Evolutionary conservation across 2,888 invertebrate species (phyloP), one percentile per base, ranked within the genome.

Genomic region (Aleiodes alternator): DNA sequence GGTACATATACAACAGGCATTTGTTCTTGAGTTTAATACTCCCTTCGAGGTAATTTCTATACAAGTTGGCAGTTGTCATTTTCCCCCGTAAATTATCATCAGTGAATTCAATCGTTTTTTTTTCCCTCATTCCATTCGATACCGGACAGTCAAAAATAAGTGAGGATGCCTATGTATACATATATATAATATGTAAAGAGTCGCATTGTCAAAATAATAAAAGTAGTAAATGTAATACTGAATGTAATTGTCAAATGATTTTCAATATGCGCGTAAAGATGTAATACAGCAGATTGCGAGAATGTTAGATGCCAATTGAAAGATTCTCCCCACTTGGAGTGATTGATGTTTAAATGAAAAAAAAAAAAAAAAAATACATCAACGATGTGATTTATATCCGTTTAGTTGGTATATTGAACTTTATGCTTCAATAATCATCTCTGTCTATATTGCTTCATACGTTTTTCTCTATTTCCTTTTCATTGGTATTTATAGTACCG

Each of bases 1-100:
- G 76, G 73, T 76, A 66, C 72, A 77, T 66, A 72, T 59, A 73
- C n/a, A 73, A 73, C 53, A 71, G 64, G 76, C 72, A 12, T 56
- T 55, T 71, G 16, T 66, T 53, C 12, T 34, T 31, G 70, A 61
- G 12, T 59, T 61, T 34, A 66, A 73, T 75, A 73, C 59, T 23
- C 55, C 48, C 73, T 73, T 59, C 53, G 34, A 23, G 43, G 14
- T 11, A 43, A 64, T 43, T 64, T 64, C 64, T 64, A 16, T 48
- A 43, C 64, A 64, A 64, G n/a, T 48, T 64, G 64, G 64, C 64
- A 64, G 64, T 64, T 48, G 64, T 64, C 43, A n/a, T 53, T 66
- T n/a, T 69, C 38, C 23, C 23, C 12, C 29, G 31, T 68, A 56
- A 72, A 71, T 7, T 31, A 53, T 57, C 55, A 66, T 51, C 31